Evolutionary conservation across 2,888 invertebrate genomes (phyloP).

Genomic region (Candidula unifasciata): DNA sequence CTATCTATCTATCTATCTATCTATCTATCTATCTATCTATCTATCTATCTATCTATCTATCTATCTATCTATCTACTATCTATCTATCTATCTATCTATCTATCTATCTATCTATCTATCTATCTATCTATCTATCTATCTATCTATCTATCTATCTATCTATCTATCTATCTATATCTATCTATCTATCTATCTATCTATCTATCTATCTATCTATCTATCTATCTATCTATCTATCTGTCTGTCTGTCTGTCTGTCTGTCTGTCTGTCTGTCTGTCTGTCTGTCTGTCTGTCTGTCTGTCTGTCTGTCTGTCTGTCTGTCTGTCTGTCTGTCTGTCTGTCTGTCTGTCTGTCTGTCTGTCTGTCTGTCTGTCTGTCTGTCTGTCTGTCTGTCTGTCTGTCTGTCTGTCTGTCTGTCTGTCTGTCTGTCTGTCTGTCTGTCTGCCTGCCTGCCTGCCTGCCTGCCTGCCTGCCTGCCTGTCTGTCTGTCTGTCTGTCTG

Average conservation of each 20-base stretch:
- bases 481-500: too few relatives aligned
- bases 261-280: not conserved
- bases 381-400: too few relatives aligned
- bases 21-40: slow-evolving; percentile 14
- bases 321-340: too few relatives aligned
- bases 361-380: too few relatives aligned
- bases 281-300: too few relatives aligned
- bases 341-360: too few relatives aligned
- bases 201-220: not conserved
- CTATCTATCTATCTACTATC: not conserved
- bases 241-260: not conserved
- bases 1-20: slow-evolving; percentile 6
- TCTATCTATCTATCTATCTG: not conserved
- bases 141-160: slow-evolving; percentile 9
- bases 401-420: too few relatives aligned
- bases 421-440: too few relatives aligned
- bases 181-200: slow-evolving; percentile 5
- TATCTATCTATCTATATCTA: not conserved
- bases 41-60: slow-evolving; percentile 13
- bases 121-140: not conserved
- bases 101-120: slow-evolving; percentile 15
- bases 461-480: too few relatives aligned
- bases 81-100: not conserved
- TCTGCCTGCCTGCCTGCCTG: too few relatives aligned
- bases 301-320: too few relatives aligned